Base-by-base conservation (phyloP, 2,888 invertebrate genomes). In the Eueremaeus valkanovi region DNA sequence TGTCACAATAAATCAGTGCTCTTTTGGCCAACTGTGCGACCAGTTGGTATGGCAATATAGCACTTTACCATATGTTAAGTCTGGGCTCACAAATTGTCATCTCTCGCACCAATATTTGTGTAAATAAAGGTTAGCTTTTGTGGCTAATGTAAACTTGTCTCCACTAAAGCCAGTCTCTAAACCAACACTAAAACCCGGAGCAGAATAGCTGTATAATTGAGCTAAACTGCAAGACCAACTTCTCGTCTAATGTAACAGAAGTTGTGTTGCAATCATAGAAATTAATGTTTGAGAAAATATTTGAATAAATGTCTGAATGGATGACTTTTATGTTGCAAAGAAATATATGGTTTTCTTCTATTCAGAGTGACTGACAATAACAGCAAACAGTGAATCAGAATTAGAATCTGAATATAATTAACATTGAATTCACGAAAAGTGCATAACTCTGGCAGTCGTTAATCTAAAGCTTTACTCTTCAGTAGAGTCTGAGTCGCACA, bases 91-190 rank as follows among this genome's bases (percentile, higher is more conserved):
- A 31, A 66, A 66, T 66, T 40, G 66, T 66, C 66, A 66, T 66
- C 63, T 63, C n/a, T 63, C 66, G 40, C 66, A 66, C 40, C 66
- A 11, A 66, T 66, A 33, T 66, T 66, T 66, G 66, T 40, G 66
- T 11, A 66, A 66, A 66, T 66, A 66, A 40, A 40, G 66, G 40
- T 33, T 31, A 11, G 21, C 21, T 66, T 40, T 36, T 66, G 66
- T 66, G 36, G 66, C 21, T n/a, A 66, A 31, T 21, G 40, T 31
- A 66, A 66, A 66, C 66, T 63, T 55, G 13, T 55, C 21, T 55
- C 27, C 27, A 49, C 16, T 27, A 3, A 24, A 55, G 24, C 8
- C n/a, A n/a, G n/a, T n/a, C n/a, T n/a, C n/a, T n/a, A n/a, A n/a
- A n/a, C n/a, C n/a, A n/a, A 36, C 36, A 36, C 36, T 8, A 5